Conservation (phyloP, 2,888 invertebrate genomes). For the Steinernema scapterisci region DNA sequence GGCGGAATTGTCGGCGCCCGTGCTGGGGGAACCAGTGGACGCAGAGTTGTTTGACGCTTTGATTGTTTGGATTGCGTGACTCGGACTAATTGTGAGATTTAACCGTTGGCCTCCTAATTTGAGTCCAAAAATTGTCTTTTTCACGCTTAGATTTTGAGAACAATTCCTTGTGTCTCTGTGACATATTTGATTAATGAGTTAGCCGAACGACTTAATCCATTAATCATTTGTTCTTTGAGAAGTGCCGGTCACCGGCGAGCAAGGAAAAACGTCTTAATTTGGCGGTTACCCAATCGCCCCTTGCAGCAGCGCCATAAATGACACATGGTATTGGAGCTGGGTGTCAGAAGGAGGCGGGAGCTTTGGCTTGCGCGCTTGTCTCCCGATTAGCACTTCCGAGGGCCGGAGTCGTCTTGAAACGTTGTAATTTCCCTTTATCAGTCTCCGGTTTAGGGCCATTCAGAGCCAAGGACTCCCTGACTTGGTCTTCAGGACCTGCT, state of each 20-base stretch:
- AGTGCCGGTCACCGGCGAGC: background rate
- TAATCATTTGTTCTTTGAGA: background rate
- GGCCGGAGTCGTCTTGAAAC: background rate
- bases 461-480: too few relatives aligned
- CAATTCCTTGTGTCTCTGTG: background rate
- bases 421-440: constrained; percentile 25
- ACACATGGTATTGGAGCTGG: constrained; percentile 1
- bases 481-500: too few relatives aligned
- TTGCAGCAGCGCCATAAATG: constrained; percentile 8
- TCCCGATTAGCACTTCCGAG: background rate
- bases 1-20: too few relatives aligned
- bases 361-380: background rate
- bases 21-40: too few relatives aligned
- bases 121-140: too few relatives aligned
- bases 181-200: constrained; percentile 3
- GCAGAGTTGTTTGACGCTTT: too few relatives aligned
- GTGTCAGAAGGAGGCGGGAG: background rate
- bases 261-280: background rate
- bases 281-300: background rate
- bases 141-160: too few relatives aligned
- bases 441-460: background rate
- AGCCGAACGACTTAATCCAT: constrained; percentile 19
- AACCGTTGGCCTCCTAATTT: too few relatives aligned
- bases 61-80: background rate
- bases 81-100: too few relatives aligned